Conservation (phyloP, 2,888 invertebrate species). For the Drosophila limbata region DNA sequence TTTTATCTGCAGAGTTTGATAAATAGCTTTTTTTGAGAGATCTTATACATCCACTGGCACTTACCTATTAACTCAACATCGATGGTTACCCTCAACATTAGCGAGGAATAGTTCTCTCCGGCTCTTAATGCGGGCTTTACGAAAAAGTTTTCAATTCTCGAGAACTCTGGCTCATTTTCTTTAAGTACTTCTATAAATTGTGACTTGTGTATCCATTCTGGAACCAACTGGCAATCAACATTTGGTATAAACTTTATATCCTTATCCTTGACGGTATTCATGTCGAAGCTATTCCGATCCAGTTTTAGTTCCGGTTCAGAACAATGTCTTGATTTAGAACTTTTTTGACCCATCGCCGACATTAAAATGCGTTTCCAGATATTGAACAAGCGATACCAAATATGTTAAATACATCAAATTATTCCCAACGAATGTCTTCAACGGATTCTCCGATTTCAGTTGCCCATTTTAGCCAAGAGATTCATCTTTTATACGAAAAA, state of each 20-base stretch:
- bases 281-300: not conserved
- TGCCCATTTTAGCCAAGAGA: not conserved
- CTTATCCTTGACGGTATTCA: not conserved
- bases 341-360: conserved; percentile 19
- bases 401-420: not conserved
- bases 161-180: conserved; percentile 42
- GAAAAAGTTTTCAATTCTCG: conserved; percentile 51
- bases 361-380: not conserved
- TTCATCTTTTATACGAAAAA: not conserved
- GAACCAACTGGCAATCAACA: conserved; percentile 27
- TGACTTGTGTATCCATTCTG: conserved; percentile 60
- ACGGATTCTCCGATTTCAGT: not conserved
- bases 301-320: not conserved
- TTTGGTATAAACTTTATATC: not conserved
- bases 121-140: conserved; percentile 47
- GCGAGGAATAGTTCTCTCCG: conserved; percentile 76
- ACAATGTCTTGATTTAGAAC: conserved; percentile 3
- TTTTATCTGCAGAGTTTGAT: conserved; percentile 50
- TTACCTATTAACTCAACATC: conserved; percentile 48
- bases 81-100: conserved; percentile 62
- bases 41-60: not conserved
- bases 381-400: not conserved
- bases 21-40: no score
- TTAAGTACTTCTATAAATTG: conserved; percentile 56
- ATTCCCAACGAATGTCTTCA: not conserved